Percentiles rank a stretch among this genome's conserved stretches.
Conservation (phyloP, 2,797 vertebrate species). For the Xiphorhynchus erythropygius region DNA sequence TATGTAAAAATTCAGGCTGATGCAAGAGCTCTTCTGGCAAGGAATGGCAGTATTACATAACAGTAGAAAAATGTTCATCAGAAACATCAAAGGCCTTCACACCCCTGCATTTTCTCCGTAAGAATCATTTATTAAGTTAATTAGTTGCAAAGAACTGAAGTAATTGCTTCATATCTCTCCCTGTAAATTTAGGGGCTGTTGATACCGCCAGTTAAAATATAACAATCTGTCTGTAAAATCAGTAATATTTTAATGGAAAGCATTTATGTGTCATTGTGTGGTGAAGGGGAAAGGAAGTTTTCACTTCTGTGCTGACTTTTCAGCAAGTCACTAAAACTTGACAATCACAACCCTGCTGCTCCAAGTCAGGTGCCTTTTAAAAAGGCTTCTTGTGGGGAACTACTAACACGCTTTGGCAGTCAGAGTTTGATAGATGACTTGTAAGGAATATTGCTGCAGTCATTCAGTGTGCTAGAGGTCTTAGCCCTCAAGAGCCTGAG, state of each 20-base stretch:
- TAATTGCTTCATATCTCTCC: background rate
- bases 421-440: background rate
- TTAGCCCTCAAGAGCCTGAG: background rate
- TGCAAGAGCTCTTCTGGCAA: background rate
- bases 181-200: background rate
- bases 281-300: background rate
- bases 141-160: background rate
- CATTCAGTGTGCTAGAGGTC: accelerated
- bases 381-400: background rate
- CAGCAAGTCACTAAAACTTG: background rate
- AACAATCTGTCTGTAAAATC: background rate
- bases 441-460: background rate
- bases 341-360: background rate
- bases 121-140: background rate
- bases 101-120: background rate
- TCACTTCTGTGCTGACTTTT: background rate
- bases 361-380: background rate
- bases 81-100: background rate
- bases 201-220: background rate
- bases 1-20: background rate
- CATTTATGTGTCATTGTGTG: background rate
- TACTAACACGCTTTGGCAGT: background rate
- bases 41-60: background rate
- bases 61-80: background rate
- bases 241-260: background rate